Base-by-base conservation (phyloP, 2,797 vertebrate genomes). In the Gephyroberyx darwinii region DNA sequence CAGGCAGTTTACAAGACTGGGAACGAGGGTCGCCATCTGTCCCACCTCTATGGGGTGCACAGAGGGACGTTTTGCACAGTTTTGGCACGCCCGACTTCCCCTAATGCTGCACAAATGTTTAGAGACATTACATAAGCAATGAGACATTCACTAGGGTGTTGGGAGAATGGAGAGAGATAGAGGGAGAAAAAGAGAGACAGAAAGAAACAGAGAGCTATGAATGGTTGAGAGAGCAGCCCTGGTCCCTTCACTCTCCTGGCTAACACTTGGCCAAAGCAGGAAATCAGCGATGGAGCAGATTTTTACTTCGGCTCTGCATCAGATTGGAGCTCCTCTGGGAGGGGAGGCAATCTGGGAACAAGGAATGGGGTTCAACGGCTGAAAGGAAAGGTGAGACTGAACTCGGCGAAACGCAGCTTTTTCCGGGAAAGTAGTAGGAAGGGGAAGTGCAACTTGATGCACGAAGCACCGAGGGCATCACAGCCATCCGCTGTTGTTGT, bases 11-110 rank as follows among this genome's bases (percentile, higher is more conserved):
- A 90, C 88, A 90, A 88, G 89, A 71, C 83, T 55, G 90, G 79
- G 83, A 92, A 92, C 57, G 80, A 90, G 88, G 85, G 78, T 68
- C 71, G 90, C 93, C 93, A 94, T 94, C 93, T 94, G 94, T 91
- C 91, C 90, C 75, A 81, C 83, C 91, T 89, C 90, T 77, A 88
- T 60, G 87, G 88, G 91, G 85, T 33, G 80, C 85, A 86, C 91
- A 83, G 88, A 86, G 88, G 88, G 87, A 91, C 84, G 81, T 89
- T 92, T 91, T 90, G 90, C 87, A 88, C 88, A 75, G 86, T 86
- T 92, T 86, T 90, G 89, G 87, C 91, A 92, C 71, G 91, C 82
- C 85, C 86, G 86, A 91, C 90, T 93, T 89, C 89, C 88, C 71
- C 83, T 90, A 90, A 91, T 89, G 88, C 88, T 83, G 84, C 86